Evolutionary conservation across 2,888 invertebrate species (phyloP), one percentile per base, ranked within the genome.

Genomic region (Parnassius apollo): DNA sequence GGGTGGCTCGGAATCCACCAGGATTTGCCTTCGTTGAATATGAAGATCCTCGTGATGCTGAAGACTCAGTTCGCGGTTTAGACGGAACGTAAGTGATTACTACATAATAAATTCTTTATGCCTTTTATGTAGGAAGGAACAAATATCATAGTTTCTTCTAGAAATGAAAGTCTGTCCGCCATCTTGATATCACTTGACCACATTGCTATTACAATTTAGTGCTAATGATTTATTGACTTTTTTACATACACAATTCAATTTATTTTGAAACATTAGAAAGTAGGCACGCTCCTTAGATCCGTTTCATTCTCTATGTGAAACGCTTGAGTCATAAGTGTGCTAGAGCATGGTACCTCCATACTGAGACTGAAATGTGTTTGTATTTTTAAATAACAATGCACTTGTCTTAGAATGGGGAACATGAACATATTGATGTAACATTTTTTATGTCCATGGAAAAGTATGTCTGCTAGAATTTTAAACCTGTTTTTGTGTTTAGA

Each of bases 1-100:
- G 98, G 98, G 97, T 98, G 59, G 98, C 98, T 0, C 93, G 98
- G 75, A 97, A 98, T 81, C 98, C 98, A 50, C 97, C 98, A 8
- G 98, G 97, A 18, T 97, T 97, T 87, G 97, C 97, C 0, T 97
- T 97, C 85, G 96, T 97, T 4, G 97, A 97, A 85, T 97, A 94
- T 83, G 97, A 97, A 88, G 97, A 98, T 77, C 94, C 96, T 13
- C 91, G 97, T 66, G 98, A 98, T 81, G 97, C 97, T 12, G 96
- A 97, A 84, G 97, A 97, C 83, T 94, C 97, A 44, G 96, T 96
- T 12, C 91, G 96, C 75, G 96, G 96, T 42, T 88, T 97, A 76
- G 97, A 96, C 85, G 96, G 96, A 79, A 92, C 92, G 92, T 92
- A 74, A 90, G 92, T 90, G 64, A 12, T 13, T 9, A 51, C 3